A percentile compares a stretch with the other conserved stretches of the same genome.
These are phyloP conservation scores for Malurus cyaneus DNA, from an alignment of 2,113 vertebrate species.

Conservation along the genomic window DNA sequence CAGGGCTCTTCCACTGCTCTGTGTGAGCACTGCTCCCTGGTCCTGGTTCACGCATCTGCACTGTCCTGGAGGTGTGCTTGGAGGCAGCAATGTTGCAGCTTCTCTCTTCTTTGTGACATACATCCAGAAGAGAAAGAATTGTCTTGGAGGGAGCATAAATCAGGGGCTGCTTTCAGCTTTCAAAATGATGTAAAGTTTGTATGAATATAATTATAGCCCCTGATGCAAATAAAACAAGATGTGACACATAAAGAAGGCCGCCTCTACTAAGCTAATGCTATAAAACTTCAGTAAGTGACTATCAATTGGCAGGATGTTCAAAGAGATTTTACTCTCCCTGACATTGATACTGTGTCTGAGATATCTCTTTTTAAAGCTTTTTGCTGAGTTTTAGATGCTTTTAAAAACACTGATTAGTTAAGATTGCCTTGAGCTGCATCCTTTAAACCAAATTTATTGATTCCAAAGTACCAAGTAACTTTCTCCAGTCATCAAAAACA, in stretches of 20 bases:
- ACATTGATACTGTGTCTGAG: conserved; percentile 16
- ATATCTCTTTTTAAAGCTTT: conserved; percentile 45
- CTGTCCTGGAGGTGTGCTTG: neutral
- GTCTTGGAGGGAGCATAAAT: conserved; percentile 63
- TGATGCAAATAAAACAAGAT: conserved; percentile 66
- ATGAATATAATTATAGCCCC: conserved; percentile 54
- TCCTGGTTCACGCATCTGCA: neutral
- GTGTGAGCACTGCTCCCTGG: neutral
- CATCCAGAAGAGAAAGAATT: conserved; percentile 19
- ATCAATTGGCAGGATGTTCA: conserved; percentile 53
- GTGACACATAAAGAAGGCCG: conserved; percentile 45
- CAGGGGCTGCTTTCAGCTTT: conserved; percentile 35
- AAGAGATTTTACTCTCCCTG: conserved; percentile 14
- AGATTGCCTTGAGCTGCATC: neutral
- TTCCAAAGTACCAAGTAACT: conserved; percentile 10
- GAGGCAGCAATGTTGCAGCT: neutral
- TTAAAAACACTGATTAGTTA: neutral
- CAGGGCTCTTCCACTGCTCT: neutral
- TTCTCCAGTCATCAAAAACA: neutral
- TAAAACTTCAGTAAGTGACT: conserved; percentile 60
- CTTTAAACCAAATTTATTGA: neutral
- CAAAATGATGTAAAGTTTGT: conserved; percentile 33
- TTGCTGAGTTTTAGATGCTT: conserved; percentile 8
- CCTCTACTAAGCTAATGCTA: conserved; percentile 22
- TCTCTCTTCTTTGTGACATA: neutral